Conservation (phyloP, 2,113 vertebrate species). For the Hyla sarda region DNA sequence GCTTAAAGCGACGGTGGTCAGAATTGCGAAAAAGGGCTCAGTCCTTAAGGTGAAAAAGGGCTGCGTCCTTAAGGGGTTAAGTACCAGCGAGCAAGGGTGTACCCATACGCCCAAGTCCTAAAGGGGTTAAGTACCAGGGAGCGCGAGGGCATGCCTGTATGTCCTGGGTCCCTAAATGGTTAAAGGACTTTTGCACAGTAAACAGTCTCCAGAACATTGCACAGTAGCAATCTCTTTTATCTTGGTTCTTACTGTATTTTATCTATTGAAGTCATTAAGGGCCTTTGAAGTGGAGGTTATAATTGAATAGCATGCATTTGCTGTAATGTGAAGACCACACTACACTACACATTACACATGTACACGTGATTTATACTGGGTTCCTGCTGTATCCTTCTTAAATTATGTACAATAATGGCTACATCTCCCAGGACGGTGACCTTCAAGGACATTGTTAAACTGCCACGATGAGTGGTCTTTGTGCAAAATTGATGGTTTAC, state of each 20-base stretch:
- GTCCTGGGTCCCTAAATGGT: too few species aligned
- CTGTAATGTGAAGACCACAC: conserved; percentile 5
- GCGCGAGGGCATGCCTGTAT: too few species aligned
- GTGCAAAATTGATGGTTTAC: conserved; percentile 11
- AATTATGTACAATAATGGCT: conserved; percentile 35
- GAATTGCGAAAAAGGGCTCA: too few species aligned
- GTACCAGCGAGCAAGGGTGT: too few species aligned
- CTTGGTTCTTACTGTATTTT: neutral
- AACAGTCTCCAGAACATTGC: neutral
- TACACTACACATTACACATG: neutral
- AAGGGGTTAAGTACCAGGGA: too few species aligned
- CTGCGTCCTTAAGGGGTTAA: too few species aligned
- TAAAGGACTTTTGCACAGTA: neutral
- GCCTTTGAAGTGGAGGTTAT: neutral
- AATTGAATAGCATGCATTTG: neutral
- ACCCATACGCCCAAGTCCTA: too few species aligned
- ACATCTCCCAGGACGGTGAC: conserved; percentile 27
- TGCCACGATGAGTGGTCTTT: neutral
- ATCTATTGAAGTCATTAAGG: neutral
- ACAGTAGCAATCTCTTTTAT: neutral
- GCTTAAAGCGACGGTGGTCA: too few species aligned
- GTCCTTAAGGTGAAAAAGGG: too few species aligned
- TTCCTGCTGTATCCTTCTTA: conserved; percentile 10
- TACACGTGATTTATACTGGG: conserved; percentile 10
- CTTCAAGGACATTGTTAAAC: conserved; percentile 37